phyloP scores from a whole-genome alignment of 1,140 invertebrate genomes.

The Tribolium madens region DNA sequence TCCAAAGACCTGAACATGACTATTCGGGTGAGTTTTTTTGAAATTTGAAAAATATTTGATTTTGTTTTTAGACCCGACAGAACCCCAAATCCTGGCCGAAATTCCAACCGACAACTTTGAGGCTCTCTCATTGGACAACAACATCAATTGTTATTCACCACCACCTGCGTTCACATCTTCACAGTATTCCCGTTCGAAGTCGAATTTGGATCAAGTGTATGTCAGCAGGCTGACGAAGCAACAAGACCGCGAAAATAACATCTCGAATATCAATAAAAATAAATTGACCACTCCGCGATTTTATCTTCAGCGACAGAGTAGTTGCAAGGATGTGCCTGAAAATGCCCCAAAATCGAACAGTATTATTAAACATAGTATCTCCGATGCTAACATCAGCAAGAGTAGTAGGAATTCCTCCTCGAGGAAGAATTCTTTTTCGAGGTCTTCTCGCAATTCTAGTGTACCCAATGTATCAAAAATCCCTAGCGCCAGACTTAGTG shows the following conservation, averaged over 20 bases:
- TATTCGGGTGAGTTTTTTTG: constrained; percentile 46
- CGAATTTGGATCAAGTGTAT: constrained; percentile 63
- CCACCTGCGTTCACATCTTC: constrained; percentile 52
- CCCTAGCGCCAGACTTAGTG: constrained; percentile 52
- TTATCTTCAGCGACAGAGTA: constrained; percentile 60
- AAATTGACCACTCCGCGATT: constrained; percentile 47
- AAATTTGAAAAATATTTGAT: background rate
- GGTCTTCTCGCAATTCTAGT: constrained; percentile 59
- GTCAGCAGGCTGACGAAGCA: constrained; percentile 53
- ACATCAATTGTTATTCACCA: constrained; percentile 58
- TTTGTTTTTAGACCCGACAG: constrained; percentile 54
- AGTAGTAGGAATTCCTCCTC: constrained; percentile 54
- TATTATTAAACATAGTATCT: constrained; percentile 63
- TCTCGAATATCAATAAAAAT: constrained; percentile 55
- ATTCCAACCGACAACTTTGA: constrained; percentile 58
- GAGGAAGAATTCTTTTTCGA: constrained; percentile 63
- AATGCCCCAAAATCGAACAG: constrained; percentile 55
- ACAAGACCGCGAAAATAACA: constrained; percentile 59
- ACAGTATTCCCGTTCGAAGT: constrained; percentile 63
- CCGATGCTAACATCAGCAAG: constrained; percentile 63
- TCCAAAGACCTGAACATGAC: constrained; percentile 56
- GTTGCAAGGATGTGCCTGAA: constrained; percentile 61
- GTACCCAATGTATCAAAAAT: constrained; percentile 60
- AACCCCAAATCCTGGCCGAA: constrained; percentile 61
- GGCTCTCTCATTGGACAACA: constrained; percentile 62